Conservation (phyloP, 2,797 vertebrate genomes). For the Ateles fusciceps region DNA sequence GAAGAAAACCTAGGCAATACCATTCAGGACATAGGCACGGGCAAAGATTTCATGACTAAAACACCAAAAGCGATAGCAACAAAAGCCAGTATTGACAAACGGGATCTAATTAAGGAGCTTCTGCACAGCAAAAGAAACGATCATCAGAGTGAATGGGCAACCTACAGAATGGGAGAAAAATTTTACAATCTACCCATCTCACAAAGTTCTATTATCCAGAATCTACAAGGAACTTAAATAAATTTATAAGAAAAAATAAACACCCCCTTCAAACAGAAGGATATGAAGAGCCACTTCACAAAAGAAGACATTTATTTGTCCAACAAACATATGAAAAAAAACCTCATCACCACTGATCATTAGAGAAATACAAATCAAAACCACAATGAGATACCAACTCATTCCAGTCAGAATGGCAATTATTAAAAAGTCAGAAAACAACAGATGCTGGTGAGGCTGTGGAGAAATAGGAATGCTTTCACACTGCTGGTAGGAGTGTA, state of each 20-base stretch:
- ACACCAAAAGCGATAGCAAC: not conserved
- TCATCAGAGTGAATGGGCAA: not conserved
- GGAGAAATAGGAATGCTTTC: not conserved
- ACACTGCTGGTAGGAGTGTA: not conserved
- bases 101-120: not conserved
- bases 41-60: not conserved
- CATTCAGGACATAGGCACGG: not conserved
- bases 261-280: too few species aligned
- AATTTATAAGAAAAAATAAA: too few species aligned
- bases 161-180: not conserved
- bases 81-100: not conserved
- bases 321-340: not conserved
- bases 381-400: not conserved
- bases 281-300: not conserved
- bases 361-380: not conserved
- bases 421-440: not conserved
- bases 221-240: too few species aligned
- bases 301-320: not conserved
- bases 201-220: too few species aligned
- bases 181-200: not conserved
- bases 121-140: not conserved
- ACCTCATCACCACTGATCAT: not conserved
- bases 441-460: not conserved
- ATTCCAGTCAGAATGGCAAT: not conserved
- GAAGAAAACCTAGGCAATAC: not conserved